Base-by-base conservation (phyloP, 1,140 invertebrate genomes). In the Drosophila parvula region DNA sequence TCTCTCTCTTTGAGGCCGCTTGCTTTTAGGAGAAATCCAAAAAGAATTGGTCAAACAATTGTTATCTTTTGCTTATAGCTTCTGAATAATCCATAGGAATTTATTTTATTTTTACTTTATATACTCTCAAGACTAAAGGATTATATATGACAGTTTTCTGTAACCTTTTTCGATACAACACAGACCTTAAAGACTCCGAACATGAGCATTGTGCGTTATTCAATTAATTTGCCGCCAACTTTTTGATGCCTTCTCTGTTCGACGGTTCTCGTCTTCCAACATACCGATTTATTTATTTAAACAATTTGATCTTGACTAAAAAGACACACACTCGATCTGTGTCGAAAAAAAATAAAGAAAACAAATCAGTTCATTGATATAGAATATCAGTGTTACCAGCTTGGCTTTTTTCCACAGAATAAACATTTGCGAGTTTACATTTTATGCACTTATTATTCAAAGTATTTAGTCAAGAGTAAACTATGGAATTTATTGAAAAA, bases 201-300 rank as follows among this genome's bases (percentile, higher is more conserved):
- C 30, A n/a, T 36, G 14, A 30, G 10, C 16, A 27, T 51, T 43
- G 43, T 30, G 22, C 53, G 32, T 45, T 43, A 38, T 43, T 74
- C 38, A 75, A 57, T 75, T 62, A 71, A 62, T 62, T 53, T 51
- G 45, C n/a, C 34, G 27, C 10, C 22, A 43, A 34, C 22, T 44
- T 45, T 22, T 11, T 36, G 11, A 12, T 40, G 50, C 16, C 16
- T 28, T 48, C 30, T 50, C 18, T 14, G 30, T 48, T 28, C n/a
- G n/a, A n/a, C 43, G 56, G 61, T 73, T 79, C 67, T 22, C 67
- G 45, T 76, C 74, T 79, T 62, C 68, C 75, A 60, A 67, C 56
- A 74, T 64, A 65, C 62, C 63, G 48, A 71, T 89, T 84, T 89
- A 89, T 88, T 88, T 88, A 84, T 81, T 89, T 84, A 84, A 88